A percentile compares a stretch with the other conserved stretches of the same genome.
Evolutionary conservation across 2,113 vertebrate species (phyloP).

Genomic region (Misgurnus mizolepis): DNA sequence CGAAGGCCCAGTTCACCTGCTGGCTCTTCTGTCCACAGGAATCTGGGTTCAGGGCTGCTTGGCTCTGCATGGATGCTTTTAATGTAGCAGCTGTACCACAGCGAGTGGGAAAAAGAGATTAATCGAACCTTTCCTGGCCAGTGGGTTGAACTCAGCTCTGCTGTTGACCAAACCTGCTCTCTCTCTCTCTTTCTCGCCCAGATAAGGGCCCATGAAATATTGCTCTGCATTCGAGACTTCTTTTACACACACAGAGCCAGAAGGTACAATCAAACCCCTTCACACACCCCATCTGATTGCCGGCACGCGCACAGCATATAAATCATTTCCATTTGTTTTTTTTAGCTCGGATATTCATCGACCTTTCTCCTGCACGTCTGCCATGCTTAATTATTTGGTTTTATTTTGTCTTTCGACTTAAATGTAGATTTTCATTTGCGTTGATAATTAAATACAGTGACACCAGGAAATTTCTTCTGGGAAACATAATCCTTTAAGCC

Average conservation of each 20-base stretch:
- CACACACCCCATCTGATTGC: neutral
- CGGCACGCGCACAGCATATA: neutral
- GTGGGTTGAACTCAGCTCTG: conserved; percentile 56
- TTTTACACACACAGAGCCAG: neutral
- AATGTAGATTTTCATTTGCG: conserved; percentile 37
- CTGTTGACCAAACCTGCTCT: conserved; percentile 57
- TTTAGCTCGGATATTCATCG: neutral
- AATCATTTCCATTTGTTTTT: neutral
- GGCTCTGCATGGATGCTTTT: conserved; percentile 65
- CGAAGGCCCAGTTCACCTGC: conserved; percentile 30
- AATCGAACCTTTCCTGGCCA: conserved; percentile 67
- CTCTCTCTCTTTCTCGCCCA: conserved; percentile 47
- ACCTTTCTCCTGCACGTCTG: neutral
- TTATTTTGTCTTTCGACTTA: conserved; percentile 2
- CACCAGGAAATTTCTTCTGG: conserved; percentile 37
- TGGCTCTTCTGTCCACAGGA: conserved; percentile 30
- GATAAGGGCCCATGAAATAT: conserved; percentile 66
- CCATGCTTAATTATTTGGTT: conserved; percentile 20
- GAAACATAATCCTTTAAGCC: conserved; percentile 41
- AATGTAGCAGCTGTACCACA: conserved; percentile 63
- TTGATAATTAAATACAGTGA: conserved; percentile 42
- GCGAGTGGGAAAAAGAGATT: conserved; percentile 65
- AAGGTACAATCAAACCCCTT: conserved; percentile 20
- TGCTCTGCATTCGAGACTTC: conserved; percentile 52
- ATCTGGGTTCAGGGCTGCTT: conserved; percentile 44